Evolutionary conservation across 2,797 vertebrate species (phyloP).

Genomic region (Parauchenoglanis ngamensis): DNA sequence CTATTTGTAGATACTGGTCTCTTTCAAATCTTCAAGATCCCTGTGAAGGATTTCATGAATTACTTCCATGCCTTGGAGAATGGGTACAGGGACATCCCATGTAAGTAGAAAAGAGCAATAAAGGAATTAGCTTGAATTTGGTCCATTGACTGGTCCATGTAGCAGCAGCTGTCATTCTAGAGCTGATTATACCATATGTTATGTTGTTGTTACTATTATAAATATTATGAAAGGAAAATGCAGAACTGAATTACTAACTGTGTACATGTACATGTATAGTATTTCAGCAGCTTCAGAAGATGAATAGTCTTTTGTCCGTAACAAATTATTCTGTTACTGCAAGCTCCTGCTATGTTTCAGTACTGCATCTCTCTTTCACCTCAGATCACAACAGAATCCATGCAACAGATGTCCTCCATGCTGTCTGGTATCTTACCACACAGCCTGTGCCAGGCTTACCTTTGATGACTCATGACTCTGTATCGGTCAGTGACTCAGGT

Average conservation of each 20-base stretch:
- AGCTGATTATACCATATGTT: neutral
- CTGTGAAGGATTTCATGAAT: constrained; percentile 96
- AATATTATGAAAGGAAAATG: neutral
- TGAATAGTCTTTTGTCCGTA: neutral
- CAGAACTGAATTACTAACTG: neutral
- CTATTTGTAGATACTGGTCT: constrained; percentile 97
- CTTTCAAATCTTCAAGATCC: constrained; percentile 96
- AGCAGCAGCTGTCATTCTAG: neutral
- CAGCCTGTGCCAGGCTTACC: constrained; percentile 92
- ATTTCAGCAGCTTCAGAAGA: neutral
- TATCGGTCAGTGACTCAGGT: constrained; percentile 93
- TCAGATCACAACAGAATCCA: constrained; percentile 98
- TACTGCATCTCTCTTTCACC: constrained; percentile 37
- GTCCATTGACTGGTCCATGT: neutral
- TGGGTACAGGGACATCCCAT: constrained; percentile 97
- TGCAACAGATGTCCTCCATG: constrained; percentile 97
- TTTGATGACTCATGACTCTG: constrained; percentile 82
- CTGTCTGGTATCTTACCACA: constrained; percentile 97
- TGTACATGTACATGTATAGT: neutral
- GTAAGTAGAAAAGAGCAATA: constrained; percentile 77
- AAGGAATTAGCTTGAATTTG: neutral
- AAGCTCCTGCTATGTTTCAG: neutral
- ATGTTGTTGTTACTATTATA: neutral
- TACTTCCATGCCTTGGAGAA: constrained; percentile 97
- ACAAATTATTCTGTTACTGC: neutral